Evolutionary conservation across 2,113 vertebrate species (phyloP), one percentile per base, ranked within the genome.

Genomic region (Gopherus evgoodei): DNA sequence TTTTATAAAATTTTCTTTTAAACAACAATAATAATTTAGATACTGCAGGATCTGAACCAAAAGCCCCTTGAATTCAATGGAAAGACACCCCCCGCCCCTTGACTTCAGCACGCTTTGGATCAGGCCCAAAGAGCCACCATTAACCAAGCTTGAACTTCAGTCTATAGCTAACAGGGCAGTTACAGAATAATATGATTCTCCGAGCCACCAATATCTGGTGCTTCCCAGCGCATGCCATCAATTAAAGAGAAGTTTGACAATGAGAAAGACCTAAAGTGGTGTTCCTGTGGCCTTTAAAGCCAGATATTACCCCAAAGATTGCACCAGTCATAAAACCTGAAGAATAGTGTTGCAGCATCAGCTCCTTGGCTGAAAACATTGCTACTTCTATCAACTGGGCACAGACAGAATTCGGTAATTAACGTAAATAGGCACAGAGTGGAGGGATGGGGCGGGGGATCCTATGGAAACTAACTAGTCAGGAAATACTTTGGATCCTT

Each of bases 221-320:
- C 4, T 0, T 89, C 57, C 91, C 19, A 62, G 22, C 8, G 12
- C 1, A 21, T 47, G 29, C 35, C 75, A 42, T 79, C 49, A 75
- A 24, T 92, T 85, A 89, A 0, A 1, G 35, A 81, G n/a, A 52
- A 21, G 53, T 6, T 62, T 88, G 88, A 21, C 12, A 29, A 19
- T 44, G 65, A 72, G 91, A 57, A 1, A 1, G 24, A 62, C 52
- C n/a, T 42, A 86, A 56, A 78, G 42, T 0, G 0, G 0, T 4
- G 78, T 86, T 56, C 1, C 10, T 57, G 35, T 47, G 75, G 44
- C 69, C 81, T 93, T 27, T 21, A 91, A 88, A 94, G 24, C 7
- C 47, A 76, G 47, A 7, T 1, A 0, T n/a, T 94, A 79, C 25
- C 75, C 5, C 88, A 25, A 72, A 90, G 52, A 57, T 24, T 17